A percentile compares a stretch with the other conserved stretches of the same genome.
These are phyloP conservation scores for Philaethria dido DNA, from an alignment of 2,888 invertebrate species.

Conservation along the genomic window DNA sequence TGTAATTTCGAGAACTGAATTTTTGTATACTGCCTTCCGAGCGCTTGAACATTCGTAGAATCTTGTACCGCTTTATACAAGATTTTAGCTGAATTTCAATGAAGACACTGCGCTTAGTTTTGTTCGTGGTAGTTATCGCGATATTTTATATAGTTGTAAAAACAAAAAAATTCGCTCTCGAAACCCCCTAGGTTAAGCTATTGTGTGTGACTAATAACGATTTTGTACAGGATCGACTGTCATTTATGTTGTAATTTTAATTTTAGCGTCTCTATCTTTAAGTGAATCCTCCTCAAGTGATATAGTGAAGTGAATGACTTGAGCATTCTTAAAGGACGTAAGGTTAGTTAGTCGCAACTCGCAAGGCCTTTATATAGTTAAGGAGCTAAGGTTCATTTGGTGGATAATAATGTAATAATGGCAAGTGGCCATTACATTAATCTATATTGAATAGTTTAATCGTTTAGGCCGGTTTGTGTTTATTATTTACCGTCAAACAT, in stretches of 20 bases:
- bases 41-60: constrained; percentile 55
- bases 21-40: constrained; percentile 46
- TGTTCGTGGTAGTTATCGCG: constrained; percentile 5
- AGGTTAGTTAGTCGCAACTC: constrained; percentile 79
- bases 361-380: constrained; percentile 77
- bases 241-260: constrained; percentile 56
- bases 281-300: constrained; percentile 79
- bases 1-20: constrained; percentile 67
- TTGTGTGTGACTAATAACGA: constrained; percentile 76
- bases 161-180: constrained; percentile 67
- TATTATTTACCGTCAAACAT: constrained; percentile 59
- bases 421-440: constrained; percentile 28
- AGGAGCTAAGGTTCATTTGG: constrained; percentile 65
- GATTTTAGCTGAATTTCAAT: constrained; percentile 62
- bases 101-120: constrained; percentile 14
- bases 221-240: constrained; percentile 74
- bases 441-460: constrained; percentile 27
- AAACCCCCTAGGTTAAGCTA: constrained; percentile 67
- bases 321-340: constrained; percentile 78
- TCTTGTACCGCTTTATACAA: constrained; percentile 58
- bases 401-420: constrained; percentile 66
- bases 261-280: constrained; percentile 63
- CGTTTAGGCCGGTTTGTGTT: constrained; percentile 51
- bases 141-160: constrained; percentile 15
- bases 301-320: constrained; percentile 75